These are phyloP conservation scores for Calidris pugnax DNA, from an alignment of 2,113 vertebrate species.

Conservation along the genomic window DNA sequence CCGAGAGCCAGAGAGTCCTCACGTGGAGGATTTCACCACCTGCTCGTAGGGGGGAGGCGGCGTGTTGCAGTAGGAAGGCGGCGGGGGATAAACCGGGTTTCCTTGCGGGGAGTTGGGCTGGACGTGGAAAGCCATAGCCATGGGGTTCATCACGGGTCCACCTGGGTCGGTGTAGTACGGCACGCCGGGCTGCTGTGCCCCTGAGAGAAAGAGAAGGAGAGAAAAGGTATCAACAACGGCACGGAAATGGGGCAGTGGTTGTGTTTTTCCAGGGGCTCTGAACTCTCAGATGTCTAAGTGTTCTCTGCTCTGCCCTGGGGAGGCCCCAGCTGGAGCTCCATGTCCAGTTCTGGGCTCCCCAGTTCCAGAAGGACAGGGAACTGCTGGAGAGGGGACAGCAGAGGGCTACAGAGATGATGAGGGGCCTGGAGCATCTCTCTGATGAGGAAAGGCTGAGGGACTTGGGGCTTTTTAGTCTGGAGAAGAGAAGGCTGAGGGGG, in stretches of 20 bases:
- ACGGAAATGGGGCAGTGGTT: accelerated
- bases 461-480: no score
- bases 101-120: conserved; percentile 85
- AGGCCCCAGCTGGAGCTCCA: no score
- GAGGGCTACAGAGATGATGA: no score
- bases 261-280: neutral
- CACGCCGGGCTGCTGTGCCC: conserved; percentile 85
- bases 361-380: no score
- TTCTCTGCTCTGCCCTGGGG: no score
- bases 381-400: no score
- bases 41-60: conserved; percentile 94
- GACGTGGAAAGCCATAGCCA: conserved; percentile 83
- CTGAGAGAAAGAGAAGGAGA: conserved; percentile 71
- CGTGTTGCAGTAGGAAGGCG: conserved; percentile 94
- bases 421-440: no score
- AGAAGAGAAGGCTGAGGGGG: no score
- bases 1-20: conserved; percentile 57
- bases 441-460: no score
- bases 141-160: conserved; percentile 74
- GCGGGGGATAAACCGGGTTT: conserved; percentile 85
- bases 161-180: conserved; percentile 87
- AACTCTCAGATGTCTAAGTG: accelerated
- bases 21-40: conserved; percentile 88
- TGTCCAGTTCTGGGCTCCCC: no score
- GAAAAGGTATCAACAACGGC: neutral